phyloP scores from a whole-genome alignment of 1,140 invertebrate species.

The Reticulitermes speratus region DNA sequence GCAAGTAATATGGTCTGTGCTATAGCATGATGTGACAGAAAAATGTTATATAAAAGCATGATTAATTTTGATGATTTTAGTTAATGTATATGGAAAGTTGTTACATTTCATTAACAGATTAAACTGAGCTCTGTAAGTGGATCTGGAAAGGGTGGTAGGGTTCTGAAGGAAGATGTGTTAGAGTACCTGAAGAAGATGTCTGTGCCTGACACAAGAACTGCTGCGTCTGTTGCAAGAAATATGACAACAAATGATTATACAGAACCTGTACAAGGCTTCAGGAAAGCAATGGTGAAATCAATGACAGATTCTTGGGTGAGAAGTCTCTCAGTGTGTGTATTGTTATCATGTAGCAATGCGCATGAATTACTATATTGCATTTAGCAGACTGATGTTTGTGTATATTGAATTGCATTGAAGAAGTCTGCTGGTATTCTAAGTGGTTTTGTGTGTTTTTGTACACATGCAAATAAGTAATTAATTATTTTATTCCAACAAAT shows the following conservation, averaged over 20 bases:
- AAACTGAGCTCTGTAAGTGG: slow-evolving; percentile 73
- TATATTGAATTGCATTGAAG: too few species aligned
- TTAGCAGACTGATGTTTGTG: too few species aligned
- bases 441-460: too few species aligned
- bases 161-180: slow-evolving; percentile 95
- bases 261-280: slow-evolving; percentile 72
- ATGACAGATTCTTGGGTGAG: slow-evolving; percentile 88
- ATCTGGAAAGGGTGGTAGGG: slow-evolving; percentile 86
- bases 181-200: slow-evolving; percentile 58
- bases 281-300: slow-evolving; percentile 91
- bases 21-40: too few species aligned
- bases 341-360: too few species aligned
- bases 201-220: neutral
- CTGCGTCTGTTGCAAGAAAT: neutral
- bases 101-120: slow-evolving; percentile 53
- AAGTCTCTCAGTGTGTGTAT: slow-evolving; percentile 25
- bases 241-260: slow-evolving; percentile 33
- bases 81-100: neutral
- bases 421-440: too few species aligned
- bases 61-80: neutral
- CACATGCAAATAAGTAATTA: too few species aligned
- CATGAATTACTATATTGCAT: too few species aligned
- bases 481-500: too few species aligned
- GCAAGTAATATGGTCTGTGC: too few species aligned
- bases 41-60: too few species aligned